Conservation (phyloP, 2,888 invertebrate genomes). For the Horisme vitalbata region DNA sequence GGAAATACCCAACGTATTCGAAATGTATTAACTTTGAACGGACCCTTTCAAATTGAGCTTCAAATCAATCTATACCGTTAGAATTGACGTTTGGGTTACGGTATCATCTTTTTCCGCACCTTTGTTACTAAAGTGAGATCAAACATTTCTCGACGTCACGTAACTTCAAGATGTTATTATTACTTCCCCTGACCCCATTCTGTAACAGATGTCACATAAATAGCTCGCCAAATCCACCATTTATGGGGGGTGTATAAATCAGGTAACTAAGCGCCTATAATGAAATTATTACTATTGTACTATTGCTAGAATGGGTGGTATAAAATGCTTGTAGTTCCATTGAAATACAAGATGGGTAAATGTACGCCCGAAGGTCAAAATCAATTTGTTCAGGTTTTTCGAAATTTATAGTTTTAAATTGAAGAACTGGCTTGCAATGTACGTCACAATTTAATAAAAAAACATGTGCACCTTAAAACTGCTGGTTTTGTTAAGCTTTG, state of each 20-base stretch:
- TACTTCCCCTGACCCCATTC: conserved; percentile 32
- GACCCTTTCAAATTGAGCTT: background rate
- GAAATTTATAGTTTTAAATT: too few species aligned
- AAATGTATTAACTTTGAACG: background rate
- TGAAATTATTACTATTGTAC: conserved; percentile 29
- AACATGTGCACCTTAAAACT: too few species aligned
- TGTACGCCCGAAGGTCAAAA: conserved; percentile 2
- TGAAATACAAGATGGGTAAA: conserved; percentile 10
- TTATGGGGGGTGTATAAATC: conserved; percentile 33
- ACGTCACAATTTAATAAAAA: too few species aligned
- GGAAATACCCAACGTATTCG: background rate
- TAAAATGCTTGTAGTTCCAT: conserved; percentile 10
- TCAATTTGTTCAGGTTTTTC: too few species aligned
- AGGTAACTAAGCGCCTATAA: conserved; percentile 29
- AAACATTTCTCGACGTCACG: conserved; percentile 26
- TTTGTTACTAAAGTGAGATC: conserved; percentile 18
- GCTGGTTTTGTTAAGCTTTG: too few species aligned
- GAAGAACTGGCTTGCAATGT: too few species aligned
- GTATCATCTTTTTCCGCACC: conserved; percentile 20
- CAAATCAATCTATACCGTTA: conserved; percentile 6
- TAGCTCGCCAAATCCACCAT: conserved; percentile 34
- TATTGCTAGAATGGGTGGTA: conserved; percentile 14
- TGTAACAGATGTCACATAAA: conserved; percentile 38
- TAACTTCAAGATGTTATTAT: conserved; percentile 35
- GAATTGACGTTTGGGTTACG: conserved; percentile 6